Percentiles rank a stretch among this genome's conserved stretches.
phyloP scores from a whole-genome alignment of 2,113 vertebrate genomes.

The Salvelinus sp. region DNA sequence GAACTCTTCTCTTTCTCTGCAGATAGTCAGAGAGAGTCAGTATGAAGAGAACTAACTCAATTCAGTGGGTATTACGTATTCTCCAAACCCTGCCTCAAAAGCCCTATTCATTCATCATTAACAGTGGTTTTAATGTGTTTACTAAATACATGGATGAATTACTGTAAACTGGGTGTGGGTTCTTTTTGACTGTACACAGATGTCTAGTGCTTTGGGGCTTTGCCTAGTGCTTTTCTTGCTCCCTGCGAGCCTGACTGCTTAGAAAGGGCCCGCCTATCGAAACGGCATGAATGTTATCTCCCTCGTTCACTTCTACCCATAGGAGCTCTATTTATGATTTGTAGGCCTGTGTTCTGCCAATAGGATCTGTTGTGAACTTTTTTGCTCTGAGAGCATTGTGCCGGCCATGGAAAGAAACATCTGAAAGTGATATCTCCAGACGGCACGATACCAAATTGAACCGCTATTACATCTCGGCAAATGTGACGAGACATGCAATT shows the following conservation, averaged over 20 bases:
- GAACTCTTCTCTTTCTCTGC: neutral
- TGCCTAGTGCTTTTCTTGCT: constrained; percentile 26
- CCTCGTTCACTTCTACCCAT: neutral
- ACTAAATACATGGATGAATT: constrained; percentile 50
- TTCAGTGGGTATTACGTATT: constrained; percentile 34
- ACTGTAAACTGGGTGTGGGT: constrained; percentile 34
- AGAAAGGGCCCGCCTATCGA: constrained; percentile 25
- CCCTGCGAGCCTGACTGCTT: constrained; percentile 36
- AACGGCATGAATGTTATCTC: neutral
- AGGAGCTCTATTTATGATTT: constrained; percentile 21
- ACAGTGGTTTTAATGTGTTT: constrained; percentile 61
- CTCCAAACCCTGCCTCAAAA: constrained; percentile 39
- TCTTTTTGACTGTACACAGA: constrained; percentile 19
- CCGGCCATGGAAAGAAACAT: neutral
- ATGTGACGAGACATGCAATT: constrained; percentile 28
- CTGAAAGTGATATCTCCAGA: constrained; percentile 14
- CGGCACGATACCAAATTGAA: constrained; percentile 4
- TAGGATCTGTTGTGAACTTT: constrained; percentile 9
- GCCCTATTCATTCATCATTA: constrained; percentile 50
- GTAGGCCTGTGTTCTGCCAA: constrained; percentile 22
- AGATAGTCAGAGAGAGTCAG: no score
- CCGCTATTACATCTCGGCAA: constrained; percentile 26
- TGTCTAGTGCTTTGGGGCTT: constrained; percentile 30
- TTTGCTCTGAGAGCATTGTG: no score
- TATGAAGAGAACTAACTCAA: neutral